Percentiles rank a stretch among this genome's conserved stretches.
These are phyloP conservation scores for Nephrotoma appendiculata DNA, from an alignment of 2,888 invertebrate species.

Conservation along the genomic window DNA sequence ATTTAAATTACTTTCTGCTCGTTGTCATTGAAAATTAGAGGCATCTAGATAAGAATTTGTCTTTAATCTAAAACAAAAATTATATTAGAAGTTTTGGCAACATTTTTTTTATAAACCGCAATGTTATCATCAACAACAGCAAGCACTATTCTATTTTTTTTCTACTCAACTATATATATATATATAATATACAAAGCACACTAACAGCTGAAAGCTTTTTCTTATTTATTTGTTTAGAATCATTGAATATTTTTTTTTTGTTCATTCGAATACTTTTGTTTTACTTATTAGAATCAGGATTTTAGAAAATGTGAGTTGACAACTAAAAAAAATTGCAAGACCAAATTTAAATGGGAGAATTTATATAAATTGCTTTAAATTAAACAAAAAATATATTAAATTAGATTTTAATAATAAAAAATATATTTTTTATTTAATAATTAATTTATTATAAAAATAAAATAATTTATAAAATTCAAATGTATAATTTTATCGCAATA, in stretches of 20 bases:
- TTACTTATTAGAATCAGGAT: not conserved
- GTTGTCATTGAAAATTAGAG: not conserved
- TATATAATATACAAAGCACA: not conserved
- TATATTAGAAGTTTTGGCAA: not conserved
- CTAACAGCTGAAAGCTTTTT: not conserved
- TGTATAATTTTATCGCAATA: not conserved
- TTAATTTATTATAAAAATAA: not conserved
- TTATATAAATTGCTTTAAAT: not conserved
- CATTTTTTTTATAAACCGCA: not conserved
- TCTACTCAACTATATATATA: not conserved
- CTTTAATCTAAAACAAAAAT: not conserved
- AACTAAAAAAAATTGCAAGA: not conserved
- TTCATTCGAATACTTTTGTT: not conserved
- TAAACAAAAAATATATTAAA: not conserved
- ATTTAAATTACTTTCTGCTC: not conserved
- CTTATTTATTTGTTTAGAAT: not conserved
- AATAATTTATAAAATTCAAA: not conserved
- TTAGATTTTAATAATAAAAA: not conserved
- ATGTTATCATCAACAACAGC: not conserved
- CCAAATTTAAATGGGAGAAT: not conserved
- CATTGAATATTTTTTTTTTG: not conserved
- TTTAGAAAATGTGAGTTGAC: not conserved
- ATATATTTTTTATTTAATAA: not conserved
- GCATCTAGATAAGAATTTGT: not conserved
- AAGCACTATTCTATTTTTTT: not conserved